Conservation (phyloP, 1,140 invertebrate genomes). For the Pseudomyrmex gracilis region DNA sequence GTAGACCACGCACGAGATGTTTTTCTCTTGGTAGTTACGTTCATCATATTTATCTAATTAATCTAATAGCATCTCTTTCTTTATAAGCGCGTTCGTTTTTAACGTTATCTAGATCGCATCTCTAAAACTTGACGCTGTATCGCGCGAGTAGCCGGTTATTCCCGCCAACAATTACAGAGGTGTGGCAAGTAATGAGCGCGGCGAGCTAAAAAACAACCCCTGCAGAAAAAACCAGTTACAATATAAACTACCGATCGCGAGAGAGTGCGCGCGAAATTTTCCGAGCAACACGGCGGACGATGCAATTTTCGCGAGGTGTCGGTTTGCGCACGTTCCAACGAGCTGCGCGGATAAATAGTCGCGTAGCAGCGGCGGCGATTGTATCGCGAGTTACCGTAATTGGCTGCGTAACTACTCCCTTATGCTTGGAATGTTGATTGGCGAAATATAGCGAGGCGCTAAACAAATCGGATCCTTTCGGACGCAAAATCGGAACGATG, state of each 20-base stretch:
- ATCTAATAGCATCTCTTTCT: conserved; percentile 37
- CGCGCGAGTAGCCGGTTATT: conserved; percentile 27
- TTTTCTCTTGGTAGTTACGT: conserved; percentile 10
- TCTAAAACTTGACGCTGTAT: conserved; percentile 34
- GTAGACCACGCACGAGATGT: conserved; percentile 17
- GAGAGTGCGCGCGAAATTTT: conserved; percentile 22
- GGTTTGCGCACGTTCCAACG: conserved; percentile 14
- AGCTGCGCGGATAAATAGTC: conserved; percentile 75
- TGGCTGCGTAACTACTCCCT: conserved; percentile 74
- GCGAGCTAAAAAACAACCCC: background rate
- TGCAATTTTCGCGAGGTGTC: conserved; percentile 39
- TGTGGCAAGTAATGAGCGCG: conserved; percentile 41
- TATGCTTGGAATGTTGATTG: conserved; percentile 81
- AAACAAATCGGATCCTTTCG: conserved; percentile 71
- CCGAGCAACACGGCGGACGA: background rate
- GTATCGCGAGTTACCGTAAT: conserved; percentile 78
- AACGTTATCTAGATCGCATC: conserved; percentile 41
- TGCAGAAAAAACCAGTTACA: conserved; percentile 5
- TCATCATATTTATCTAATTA: conserved; percentile 46
- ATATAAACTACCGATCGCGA: conserved; percentile 36
- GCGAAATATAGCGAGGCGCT: conserved; percentile 73
- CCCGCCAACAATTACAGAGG: conserved; percentile 40
- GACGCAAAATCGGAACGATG: conserved; percentile 65
- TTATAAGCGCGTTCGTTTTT: conserved; percentile 15
- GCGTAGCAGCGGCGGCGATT: conserved; percentile 70